These are phyloP conservation scores for Drosophila littoralis DNA, from an alignment of 1,140 invertebrate species.

Conservation along the genomic window DNA sequence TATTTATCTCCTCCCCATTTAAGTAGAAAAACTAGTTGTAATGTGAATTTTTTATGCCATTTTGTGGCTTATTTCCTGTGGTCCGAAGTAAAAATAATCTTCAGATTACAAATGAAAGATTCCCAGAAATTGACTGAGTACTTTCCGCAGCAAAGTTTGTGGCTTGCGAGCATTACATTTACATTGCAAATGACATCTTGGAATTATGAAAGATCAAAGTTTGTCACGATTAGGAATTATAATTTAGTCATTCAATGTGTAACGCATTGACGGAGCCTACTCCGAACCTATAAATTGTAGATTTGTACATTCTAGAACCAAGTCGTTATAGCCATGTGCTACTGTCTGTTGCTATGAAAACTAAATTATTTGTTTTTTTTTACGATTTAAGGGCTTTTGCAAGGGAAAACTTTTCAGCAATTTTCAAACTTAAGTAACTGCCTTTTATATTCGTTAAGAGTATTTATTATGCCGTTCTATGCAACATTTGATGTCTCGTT, in stretches of 20 bases:
- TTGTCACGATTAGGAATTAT: not conserved
- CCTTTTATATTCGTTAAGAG: not conserved
- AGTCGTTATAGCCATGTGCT: too few relatives aligned
- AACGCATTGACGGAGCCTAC: too few relatives aligned
- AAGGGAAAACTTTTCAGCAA: not conserved
- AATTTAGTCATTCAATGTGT: too few relatives aligned
- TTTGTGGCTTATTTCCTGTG: conserved; percentile 19
- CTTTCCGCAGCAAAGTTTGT: conserved; percentile 1
- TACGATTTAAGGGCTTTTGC: not conserved
- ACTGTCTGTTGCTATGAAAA: too few relatives aligned
- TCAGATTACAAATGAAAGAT: conserved; percentile 17
- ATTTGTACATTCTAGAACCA: too few relatives aligned
- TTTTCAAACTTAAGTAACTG: not conserved
- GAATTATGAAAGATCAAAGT: not conserved
- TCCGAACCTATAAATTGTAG: too few relatives aligned
- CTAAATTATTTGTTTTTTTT: too few relatives aligned
- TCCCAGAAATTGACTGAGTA: conserved; percentile 6
- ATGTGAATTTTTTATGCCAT: conserved; percentile 20
- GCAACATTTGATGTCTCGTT: conserved; percentile 22
- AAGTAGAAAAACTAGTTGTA: not conserved
- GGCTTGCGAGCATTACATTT: conserved; percentile 9
- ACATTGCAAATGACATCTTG: not conserved
- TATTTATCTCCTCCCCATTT: not conserved
- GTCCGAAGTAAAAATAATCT: conserved; percentile 8
- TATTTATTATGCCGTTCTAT: conserved; percentile 24